Evolutionary conservation across 2,113 vertebrate genomes (phyloP), one percentile per base, ranked within the genome.

Genomic region (Neopipo cinnamomea): DNA sequence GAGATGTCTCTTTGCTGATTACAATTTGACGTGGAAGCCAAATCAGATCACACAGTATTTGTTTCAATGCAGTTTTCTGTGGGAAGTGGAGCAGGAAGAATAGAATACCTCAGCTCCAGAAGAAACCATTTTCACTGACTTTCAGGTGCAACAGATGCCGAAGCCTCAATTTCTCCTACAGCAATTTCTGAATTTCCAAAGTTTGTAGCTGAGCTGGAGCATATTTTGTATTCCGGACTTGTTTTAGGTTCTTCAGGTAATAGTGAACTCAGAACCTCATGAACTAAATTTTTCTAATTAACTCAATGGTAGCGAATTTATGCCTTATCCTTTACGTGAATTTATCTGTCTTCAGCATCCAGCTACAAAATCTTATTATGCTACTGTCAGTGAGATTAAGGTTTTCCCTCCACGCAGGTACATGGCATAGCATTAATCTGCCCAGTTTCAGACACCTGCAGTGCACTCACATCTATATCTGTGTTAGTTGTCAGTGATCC

Each of bases 351-450:
- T 81, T 92, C 35, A 68, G 41, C 56, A 86, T 74, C 61, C 33
- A 86, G 47, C 67, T 88, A 52, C 59, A 90, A 91, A 88, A 77
- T 65, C 82, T 96, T 89, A 89, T 91, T 88, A 91, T 61, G 37
- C 7, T 25, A 16, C 42, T 96, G 93, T 86, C 92, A 81, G n/a
- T 39, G 56, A 92, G 79, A 96, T 88, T 46, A 75, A 96, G 82
- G 59, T 87, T 75, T 56, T 82, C 70, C 44, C 25, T 93, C 62
- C 56, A 58, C 56, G 46, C 70, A 93, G 33, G 35, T 92, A 66
- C 61, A 56, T 11, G 22, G 25, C 30, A 30, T 44, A 84, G 39
- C 85, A 95, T 92, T 78, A 91, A 93, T 95, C 76, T 87, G 27
- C 47, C 55, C 35, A n/a, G 50, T 28, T 86, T 89, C 74, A 84